Evolutionary conservation across 2,113 vertebrate genomes (phyloP).

Genomic region (Cynocephalus volans): DNA sequence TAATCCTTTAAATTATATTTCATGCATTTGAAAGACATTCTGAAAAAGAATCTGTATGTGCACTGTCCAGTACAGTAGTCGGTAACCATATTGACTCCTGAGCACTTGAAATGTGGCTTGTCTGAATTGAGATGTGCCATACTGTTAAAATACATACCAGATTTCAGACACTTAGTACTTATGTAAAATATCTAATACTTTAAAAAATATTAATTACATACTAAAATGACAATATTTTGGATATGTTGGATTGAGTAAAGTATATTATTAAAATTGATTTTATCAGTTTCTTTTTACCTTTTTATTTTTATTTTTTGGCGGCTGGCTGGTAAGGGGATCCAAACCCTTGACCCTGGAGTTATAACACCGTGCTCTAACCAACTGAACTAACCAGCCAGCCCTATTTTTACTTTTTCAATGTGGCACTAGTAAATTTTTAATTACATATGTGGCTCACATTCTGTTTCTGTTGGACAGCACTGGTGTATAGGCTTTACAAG

Average conservation of each 20-base stretch:
- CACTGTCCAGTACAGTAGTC: background rate
- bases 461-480: background rate
- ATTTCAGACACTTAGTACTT: slow-evolving; percentile 5
- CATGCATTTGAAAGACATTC: background rate
- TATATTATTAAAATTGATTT: slow-evolving; percentile 8
- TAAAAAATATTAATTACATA: background rate
- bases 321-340: no score
- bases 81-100: background rate
- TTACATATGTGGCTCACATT: background rate
- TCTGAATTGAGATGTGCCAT: slow-evolving; percentile 10
- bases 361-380: no score
- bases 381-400: no score
- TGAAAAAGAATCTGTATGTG: background rate
- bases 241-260: slow-evolving; percentile 43
- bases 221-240: background rate
- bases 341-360: no score
- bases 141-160: background rate
- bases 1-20: slow-evolving; percentile 46
- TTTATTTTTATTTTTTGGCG: background rate
- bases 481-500: background rate
- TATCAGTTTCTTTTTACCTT: background rate
- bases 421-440: background rate
- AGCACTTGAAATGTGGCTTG: background rate
- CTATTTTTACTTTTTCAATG: background rate
- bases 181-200: slow-evolving; percentile 13